phyloP scores from a whole-genome alignment of 2,888 invertebrate genomes.

The Lysandra coridon region DNA sequence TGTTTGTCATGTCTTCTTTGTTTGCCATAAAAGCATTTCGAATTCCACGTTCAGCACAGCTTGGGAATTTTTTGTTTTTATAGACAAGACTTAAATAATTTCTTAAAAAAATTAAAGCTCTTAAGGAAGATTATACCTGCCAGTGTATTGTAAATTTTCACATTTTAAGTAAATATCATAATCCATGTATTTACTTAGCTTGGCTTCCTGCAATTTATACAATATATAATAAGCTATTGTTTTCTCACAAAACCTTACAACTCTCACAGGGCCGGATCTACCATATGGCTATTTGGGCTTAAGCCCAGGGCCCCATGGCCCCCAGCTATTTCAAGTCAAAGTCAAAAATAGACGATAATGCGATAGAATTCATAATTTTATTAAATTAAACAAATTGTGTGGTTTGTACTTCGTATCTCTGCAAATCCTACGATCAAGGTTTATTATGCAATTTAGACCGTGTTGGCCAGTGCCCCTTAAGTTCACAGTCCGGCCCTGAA shows the following conservation, averaged over 20 bases:
- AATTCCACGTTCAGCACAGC: conserved; percentile 68
- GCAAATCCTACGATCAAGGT: no score
- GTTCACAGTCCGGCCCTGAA: neutral
- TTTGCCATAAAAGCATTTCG: conserved; percentile 61
- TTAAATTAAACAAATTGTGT: no score
- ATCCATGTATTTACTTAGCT: conserved; percentile 82
- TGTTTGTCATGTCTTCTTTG: conserved; percentile 49
- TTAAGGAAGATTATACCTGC: conserved; percentile 79
- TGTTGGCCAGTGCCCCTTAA: no score
- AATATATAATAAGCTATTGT: neutral
- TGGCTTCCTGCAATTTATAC: conserved; percentile 64
- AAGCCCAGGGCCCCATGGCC: no score
- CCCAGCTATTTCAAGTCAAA: no score
- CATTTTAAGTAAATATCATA: conserved; percentile 88
- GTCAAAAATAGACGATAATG: no score
- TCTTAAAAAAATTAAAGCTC: neutral
- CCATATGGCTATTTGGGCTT: no score
- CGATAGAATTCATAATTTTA: no score
- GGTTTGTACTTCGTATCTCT: no score
- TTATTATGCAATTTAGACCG: no score
- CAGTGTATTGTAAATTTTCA: conserved; percentile 92
- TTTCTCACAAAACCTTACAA: neutral
- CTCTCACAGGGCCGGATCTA: no score
- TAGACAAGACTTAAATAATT: neutral
- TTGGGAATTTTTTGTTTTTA: conserved; percentile 38